Percentiles rank a stretch among this genome's conserved stretches.
Evolutionary conservation across 2,113 vertebrate species (phyloP).

Genomic region (Gadus macrocephalus): DNA sequence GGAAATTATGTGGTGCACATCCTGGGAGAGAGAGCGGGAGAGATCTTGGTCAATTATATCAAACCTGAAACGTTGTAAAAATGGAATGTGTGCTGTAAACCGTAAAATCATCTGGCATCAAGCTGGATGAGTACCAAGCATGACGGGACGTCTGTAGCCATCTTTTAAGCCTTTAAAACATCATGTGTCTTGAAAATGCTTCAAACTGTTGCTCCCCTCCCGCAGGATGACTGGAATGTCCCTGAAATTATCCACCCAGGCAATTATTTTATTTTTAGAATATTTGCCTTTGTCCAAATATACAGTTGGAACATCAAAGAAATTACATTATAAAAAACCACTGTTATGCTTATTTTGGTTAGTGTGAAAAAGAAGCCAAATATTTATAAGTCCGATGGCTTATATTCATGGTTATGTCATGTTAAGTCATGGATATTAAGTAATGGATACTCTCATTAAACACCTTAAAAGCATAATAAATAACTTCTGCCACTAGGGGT

Average conservation of each 20-base stretch:
- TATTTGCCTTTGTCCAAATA: neutral
- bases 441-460: too few species aligned
- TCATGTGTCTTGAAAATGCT: conserved; percentile 36
- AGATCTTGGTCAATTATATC: conserved; percentile 32
- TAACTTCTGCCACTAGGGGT: too few species aligned
- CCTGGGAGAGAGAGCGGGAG: neutral
- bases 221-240: neutral
- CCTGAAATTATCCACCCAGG: too few species aligned
- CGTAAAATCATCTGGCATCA: conserved; percentile 46
- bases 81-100: conserved; percentile 34
- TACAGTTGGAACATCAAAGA: too few species aligned
- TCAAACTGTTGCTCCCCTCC: conserved; percentile 21
- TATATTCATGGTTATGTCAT: too few species aligned
- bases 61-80: conserved; percentile 28
- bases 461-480: too few species aligned
- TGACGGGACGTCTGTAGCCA: conserved; percentile 31
- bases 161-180: conserved; percentile 51
- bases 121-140: conserved; percentile 23
- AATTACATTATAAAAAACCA: too few species aligned
- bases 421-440: too few species aligned
- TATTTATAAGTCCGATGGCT: too few species aligned
- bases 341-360: too few species aligned
- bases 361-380: too few species aligned
- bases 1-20: too few species aligned
- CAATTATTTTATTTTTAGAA: conserved; percentile 22